Percentiles rank a stretch among this genome's conserved stretches.
These are phyloP conservation scores for Dolichomitus sp. DNA, from an alignment of 2,888 invertebrate genomes.

Conservation along the genomic window DNA sequence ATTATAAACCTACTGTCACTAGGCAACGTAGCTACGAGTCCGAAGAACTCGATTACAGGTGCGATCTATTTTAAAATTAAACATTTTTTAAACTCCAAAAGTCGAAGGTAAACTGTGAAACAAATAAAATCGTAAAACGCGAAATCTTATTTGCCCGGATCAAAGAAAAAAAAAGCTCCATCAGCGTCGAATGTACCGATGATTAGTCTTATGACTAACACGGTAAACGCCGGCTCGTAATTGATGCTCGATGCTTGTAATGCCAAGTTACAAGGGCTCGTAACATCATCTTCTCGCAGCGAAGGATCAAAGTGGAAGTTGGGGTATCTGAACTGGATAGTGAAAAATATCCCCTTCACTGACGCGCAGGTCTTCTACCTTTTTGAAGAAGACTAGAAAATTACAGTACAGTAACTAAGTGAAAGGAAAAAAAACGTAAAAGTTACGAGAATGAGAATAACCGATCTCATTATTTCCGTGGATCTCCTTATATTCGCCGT, in stretches of 20 bases:
- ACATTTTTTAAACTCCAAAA: no score
- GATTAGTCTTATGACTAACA: not conserved
- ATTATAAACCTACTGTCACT: slow-evolving; percentile 80
- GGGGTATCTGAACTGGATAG: not conserved
- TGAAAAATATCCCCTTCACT: not conserved
- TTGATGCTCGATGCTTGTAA: not conserved
- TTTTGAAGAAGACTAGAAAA: not conserved
- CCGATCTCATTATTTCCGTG: slow-evolving; percentile 32
- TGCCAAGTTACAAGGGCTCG: not conserved
- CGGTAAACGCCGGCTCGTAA: no score
- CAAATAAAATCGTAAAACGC: slow-evolving; percentile 9
- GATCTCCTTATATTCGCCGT: slow-evolving; percentile 22
- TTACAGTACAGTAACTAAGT: not conserved
- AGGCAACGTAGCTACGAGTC: slow-evolving; percentile 84
- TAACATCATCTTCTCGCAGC: not conserved
- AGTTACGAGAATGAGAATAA: not conserved
- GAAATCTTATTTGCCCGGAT: not conserved
- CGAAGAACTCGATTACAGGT: slow-evolving; percentile 83
- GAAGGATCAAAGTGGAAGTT: slow-evolving; percentile 6
- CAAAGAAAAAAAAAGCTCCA: slow-evolving; percentile 1
- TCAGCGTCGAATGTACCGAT: not conserved
- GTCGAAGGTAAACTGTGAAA: slow-evolving; percentile 1
- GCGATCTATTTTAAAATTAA: slow-evolving; percentile 31
- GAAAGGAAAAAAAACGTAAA: slow-evolving; percentile 19
- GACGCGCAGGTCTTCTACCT: not conserved